Conservation (phyloP, 2,888 invertebrate genomes). For the Teleiodes luculella region DNA sequence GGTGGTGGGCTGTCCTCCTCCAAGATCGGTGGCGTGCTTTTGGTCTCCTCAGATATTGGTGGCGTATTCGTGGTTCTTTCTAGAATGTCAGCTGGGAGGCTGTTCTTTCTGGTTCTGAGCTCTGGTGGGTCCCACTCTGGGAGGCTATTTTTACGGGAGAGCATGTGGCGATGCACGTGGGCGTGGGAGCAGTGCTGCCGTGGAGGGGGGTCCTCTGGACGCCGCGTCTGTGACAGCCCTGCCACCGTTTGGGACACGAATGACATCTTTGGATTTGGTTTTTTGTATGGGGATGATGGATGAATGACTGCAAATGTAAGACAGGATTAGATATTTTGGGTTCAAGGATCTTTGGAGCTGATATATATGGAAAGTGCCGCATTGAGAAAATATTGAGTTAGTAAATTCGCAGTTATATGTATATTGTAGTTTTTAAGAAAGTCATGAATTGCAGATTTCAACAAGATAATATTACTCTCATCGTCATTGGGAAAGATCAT, state of each 20-base stretch:
- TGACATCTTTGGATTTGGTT: constrained; percentile 54
- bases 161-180: constrained; percentile 63
- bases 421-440: too few relatives aligned
- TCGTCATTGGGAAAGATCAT: too few relatives aligned
- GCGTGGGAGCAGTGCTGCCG: constrained; percentile 73
- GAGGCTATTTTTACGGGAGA: constrained; percentile 70
- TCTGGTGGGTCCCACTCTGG: constrained; percentile 74
- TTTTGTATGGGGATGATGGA: constrained; percentile 10
- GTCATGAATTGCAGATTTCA: too few relatives aligned
- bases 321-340: neutral
- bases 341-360: neutral
- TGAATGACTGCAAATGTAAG: constrained; percentile 37
- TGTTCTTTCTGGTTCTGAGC: constrained; percentile 65
- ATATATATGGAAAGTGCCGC: neutral
- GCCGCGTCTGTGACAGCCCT: constrained; percentile 64
- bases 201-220: constrained; percentile 61
- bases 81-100: constrained; percentile 65
- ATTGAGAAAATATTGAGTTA: neutral
- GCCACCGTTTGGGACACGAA: constrained; percentile 79
- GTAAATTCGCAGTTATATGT: too few relatives aligned
- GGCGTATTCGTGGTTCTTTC: constrained; percentile 52
- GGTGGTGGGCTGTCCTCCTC: constrained; percentile 2
- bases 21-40: constrained; percentile 2
- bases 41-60: constrained; percentile 35
- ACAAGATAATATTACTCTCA: too few relatives aligned